Evolutionary conservation across 2,888 invertebrate genomes (phyloP), one percentile per base, ranked within the genome.

Genomic region (Papilio gigon): DNA sequence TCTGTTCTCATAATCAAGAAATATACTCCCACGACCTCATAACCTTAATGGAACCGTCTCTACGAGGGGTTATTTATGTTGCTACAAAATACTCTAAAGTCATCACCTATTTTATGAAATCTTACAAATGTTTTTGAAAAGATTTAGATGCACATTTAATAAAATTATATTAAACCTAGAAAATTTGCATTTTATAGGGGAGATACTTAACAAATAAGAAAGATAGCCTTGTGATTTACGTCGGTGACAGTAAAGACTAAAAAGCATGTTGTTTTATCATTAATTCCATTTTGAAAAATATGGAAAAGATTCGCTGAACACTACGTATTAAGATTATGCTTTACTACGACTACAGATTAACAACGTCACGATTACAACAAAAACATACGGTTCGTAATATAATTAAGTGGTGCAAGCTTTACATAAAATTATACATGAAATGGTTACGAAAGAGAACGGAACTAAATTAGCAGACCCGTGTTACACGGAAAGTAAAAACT

Each of bases 371-470:
- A 68, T 68, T 59, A 64, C 33, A 47, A 33, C 47, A 27, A 53
- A 62, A 59, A 37, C 30, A 59, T 47, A 59, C 42, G n/a, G 25
- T 25, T 44, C 27, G 33, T 63, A 64, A 30, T 25, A 27, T 59
- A 60, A 68, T 68, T 61, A 59, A 53, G 33, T 65, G 64, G 63
- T 58, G 64, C 30, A 65, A 69, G 50, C 33, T 63, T 68, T 65
- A 68, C 50, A 60, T 68, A 68, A 68, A 65, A 65, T 59, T 68
- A 59, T 50, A 61, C 65, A 61, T 61, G 60, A 65, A 69, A 65
- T 65, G 30, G 53, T 69, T 69, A 69, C 68, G 65, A 61, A 61
- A 69, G 47, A 40, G 68, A 69, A 65, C 65, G 65, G 68, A 69
- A 65, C 68, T 69, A 69, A 65, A 65, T 53, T 42, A 42, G 60